These are phyloP conservation scores for Antheraea assamensis DNA, from an alignment of 2,888 invertebrate species.

Conservation along the genomic window DNA sequence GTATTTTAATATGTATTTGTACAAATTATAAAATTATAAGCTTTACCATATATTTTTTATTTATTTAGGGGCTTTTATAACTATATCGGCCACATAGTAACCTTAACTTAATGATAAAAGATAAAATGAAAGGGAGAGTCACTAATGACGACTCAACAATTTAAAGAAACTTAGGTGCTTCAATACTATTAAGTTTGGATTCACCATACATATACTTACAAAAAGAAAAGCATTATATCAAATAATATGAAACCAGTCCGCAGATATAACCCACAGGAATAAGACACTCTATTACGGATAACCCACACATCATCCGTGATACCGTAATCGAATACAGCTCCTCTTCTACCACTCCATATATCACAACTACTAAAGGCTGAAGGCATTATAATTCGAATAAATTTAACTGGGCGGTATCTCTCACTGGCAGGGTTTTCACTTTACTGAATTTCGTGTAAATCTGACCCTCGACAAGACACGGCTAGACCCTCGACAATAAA, in stretches of 20 bases:
- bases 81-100: too few species aligned
- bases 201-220: too few species aligned
- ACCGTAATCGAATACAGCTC: not conserved
- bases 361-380: constrained; percentile 21
- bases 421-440: constrained; percentile 49
- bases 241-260: not conserved
- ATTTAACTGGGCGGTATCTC: constrained; percentile 47
- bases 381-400: constrained; percentile 36
- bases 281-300: not conserved
- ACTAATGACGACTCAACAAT: too few species aligned
- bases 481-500: constrained; percentile 52
- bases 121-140: too few species aligned
- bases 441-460: constrained; percentile 62
- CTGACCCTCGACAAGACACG: constrained; percentile 41
- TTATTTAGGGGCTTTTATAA: too few species aligned
- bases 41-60: too few species aligned
- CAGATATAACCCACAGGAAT: not conserved
- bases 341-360: not conserved
- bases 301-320: not conserved
- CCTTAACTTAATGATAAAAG: too few species aligned
- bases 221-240: not conserved
- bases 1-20: too few species aligned
- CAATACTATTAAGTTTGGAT: too few species aligned
- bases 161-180: too few species aligned
- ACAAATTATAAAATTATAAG: too few species aligned